phyloP scores from a whole-genome alignment of 2,888 invertebrate genomes.

The Corythucha ciliata region DNA sequence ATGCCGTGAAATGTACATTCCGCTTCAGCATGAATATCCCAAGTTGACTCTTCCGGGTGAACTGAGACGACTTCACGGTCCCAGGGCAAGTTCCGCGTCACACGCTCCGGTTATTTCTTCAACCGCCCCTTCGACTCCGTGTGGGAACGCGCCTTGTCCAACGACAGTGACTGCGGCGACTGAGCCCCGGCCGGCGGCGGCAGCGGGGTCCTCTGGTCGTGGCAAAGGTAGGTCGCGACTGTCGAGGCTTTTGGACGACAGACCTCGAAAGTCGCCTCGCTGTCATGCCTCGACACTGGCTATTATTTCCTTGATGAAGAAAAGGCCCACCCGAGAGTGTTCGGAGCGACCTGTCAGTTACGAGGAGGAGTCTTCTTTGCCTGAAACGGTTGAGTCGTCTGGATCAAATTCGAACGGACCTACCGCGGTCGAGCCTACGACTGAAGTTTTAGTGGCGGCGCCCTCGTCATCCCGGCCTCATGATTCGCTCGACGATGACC shows the following conservation, averaged over 20 bases:
- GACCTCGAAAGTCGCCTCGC: slow-evolving; percentile 70
- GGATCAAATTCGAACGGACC: neutral
- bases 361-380: slow-evolving; percentile 28
- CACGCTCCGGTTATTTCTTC: too few relatives aligned
- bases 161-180: slow-evolving; percentile 34
- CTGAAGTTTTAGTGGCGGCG: neutral
- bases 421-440: neutral
- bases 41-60: slow-evolving; percentile 65
- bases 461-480: slow-evolving; percentile 8
- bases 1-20: slow-evolving; percentile 52
- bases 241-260: slow-evolving; percentile 28
- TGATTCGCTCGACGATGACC: slow-evolving; percentile 16
- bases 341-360: slow-evolving; percentile 24
- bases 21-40: slow-evolving; percentile 48
- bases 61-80: slow-evolving; percentile 34
- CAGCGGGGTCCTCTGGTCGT: slow-evolving; percentile 11
- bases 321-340: slow-evolving; percentile 26
- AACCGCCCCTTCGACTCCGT: too few relatives aligned
- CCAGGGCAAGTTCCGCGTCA: too few relatives aligned
- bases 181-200: neutral
- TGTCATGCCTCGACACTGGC: slow-evolving; percentile 83
- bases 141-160: too few relatives aligned
- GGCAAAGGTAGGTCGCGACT: slow-evolving; percentile 14
- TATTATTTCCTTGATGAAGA: slow-evolving; percentile 47
- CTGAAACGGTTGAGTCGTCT: slow-evolving; percentile 28